Conservation (phyloP, 2,888 invertebrate genomes). For the Halictus quadricinctus region DNA sequence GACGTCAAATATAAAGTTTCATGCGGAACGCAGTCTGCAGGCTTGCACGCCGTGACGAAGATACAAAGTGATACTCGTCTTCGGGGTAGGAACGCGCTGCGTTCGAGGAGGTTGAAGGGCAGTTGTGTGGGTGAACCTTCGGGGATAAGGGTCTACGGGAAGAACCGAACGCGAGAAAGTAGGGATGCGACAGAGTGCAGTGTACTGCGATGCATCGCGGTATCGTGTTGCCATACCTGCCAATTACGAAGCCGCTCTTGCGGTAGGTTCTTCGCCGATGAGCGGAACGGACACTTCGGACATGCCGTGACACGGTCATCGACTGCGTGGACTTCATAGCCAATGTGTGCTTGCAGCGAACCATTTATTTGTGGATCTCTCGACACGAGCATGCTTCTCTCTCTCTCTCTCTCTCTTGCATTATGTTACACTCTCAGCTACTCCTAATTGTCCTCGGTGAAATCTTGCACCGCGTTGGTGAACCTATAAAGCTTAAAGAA, state of each 20-base stretch:
- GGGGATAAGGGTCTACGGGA: conserved; percentile 34
- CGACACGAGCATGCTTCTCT: conserved; percentile 3
- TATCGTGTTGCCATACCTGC: conserved; percentile 75
- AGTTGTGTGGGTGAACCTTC: conserved; percentile 57
- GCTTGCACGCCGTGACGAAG: conserved; percentile 56
- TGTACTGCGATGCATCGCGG: conserved; percentile 67
- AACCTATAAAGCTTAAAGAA: background rate
- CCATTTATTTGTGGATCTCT: conserved; percentile 33
- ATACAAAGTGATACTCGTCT: conserved; percentile 67
- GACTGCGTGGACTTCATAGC: conserved; percentile 52
- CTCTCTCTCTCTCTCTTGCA: background rate
- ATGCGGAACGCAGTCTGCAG: conserved; percentile 55
- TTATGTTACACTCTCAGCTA: background rate
- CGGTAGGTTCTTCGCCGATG: conserved; percentile 68
- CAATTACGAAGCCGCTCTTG: conserved; percentile 75
- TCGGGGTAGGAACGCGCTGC: conserved; percentile 57
- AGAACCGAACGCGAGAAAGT: conserved; percentile 22
- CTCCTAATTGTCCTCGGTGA: background rate
- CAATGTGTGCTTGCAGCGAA: conserved; percentile 31
- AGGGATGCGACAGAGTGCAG: conserved; percentile 54
- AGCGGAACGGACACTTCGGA: conserved; percentile 66
- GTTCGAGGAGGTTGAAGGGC: conserved; percentile 65
- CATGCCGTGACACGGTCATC: conserved; percentile 71
- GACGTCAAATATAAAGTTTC: conserved; percentile 63
- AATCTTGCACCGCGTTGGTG: background rate